Percentiles rank a stretch among this genome's conserved stretches.
Evolutionary conservation across 2,113 vertebrate genomes (phyloP).

Genomic region (Muscicapa adusta): DNA sequence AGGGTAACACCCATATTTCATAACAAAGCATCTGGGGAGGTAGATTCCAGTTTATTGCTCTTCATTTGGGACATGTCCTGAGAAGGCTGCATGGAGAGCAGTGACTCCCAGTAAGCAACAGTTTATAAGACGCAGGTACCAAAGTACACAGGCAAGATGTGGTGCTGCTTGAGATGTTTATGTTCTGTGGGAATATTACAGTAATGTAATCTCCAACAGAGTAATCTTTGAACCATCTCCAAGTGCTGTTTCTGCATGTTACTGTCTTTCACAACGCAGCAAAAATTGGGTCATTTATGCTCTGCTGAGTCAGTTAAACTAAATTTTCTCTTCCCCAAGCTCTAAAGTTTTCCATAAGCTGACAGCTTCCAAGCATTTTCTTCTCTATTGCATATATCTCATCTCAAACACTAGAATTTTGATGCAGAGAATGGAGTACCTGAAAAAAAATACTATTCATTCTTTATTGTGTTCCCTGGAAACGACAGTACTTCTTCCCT

Average conservation of each 20-base stretch:
- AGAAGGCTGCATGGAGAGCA: not conserved
- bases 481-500: not conserved
- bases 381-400: not conserved
- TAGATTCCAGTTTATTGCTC: not conserved
- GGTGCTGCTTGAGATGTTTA: not conserved
- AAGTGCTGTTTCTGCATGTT: constrained; percentile 47
- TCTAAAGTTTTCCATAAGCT: not conserved
- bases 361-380: not conserved
- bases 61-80: not conserved
- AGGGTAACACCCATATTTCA: not conserved
- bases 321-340: constrained; percentile 19
- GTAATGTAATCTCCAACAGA: not conserved
- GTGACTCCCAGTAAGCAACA: not conserved
- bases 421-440: not conserved
- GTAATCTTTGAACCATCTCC: constrained; percentile 44
- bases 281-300: constrained; percentile 30
- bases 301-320: constrained; percentile 57
- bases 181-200: constrained; percentile 51
- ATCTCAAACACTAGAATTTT: not conserved
- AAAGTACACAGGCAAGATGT: constrained; percentile 14
- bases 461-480: not conserved
- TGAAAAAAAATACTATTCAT: not conserved
- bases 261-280: constrained; percentile 41
- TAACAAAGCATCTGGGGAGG: not conserved
- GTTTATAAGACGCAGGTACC: constrained; percentile 3